Base-by-base conservation (phyloP, 2,113 vertebrate species). In the Carassius carassius region DNA sequence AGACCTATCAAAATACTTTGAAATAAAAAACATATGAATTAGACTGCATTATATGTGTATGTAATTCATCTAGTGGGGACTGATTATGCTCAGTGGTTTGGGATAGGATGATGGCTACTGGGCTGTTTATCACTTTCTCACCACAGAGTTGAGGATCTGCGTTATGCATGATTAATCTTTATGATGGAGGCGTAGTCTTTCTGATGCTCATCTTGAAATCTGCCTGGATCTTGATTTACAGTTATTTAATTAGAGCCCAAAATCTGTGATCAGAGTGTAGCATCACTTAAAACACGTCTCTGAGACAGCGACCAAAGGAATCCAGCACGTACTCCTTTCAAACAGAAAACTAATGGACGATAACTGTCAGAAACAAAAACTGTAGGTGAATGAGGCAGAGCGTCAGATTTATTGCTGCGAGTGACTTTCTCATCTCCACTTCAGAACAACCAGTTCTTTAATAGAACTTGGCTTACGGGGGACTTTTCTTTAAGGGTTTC, bases 401-500 rank as follows among this genome's bases (percentile, higher is more conserved):
- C 32, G 41, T 23, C 49, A 70, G 73, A 63, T 41, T 49, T 81
- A 75, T 32, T 19, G n/a, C 77, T 78, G 17, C 54, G 47, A 41
- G 69, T 7, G 35, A 84, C 19, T 65, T 80, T 58, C 54, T 82
- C 73, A 65, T 73, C 25, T 56, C 75, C 49, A 60, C 62, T 62
- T 86, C 63, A 78, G 62, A 86, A 37, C 78, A 63, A 51, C 0
- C 49, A 23, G 23, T 72, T 63, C 54, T 85, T 65, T 63, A 73
- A 81, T 54, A 65, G 77, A 54, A 83, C 73, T 62, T 78, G 81
- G 23, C 73, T 60, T 70, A 73, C 41, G 54, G 62, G 65, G 35
- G 23, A 81, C 84, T 85, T 73, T 83, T 37, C 21, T 79, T 37
- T 84, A 12, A 78, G 32, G 32, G 74, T 25, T 85, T 85, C 69